These are phyloP conservation scores for Falcaria lacertinaria DNA, from an alignment of 2,888 invertebrate genomes.

Conservation along the genomic window DNA sequence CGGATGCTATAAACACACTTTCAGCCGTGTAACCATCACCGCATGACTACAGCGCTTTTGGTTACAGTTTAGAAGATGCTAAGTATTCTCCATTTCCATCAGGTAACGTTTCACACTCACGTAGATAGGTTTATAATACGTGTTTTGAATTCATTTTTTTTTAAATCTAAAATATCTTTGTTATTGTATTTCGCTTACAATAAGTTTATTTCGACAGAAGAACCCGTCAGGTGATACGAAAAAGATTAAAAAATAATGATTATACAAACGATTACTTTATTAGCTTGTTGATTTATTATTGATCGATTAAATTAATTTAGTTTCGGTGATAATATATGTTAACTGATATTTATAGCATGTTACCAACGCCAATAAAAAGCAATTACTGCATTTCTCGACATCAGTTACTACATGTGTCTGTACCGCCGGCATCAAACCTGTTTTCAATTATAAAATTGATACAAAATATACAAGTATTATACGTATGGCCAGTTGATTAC, in stretches of 20 bases:
- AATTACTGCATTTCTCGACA: constrained; percentile 1
- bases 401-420: not conserved
- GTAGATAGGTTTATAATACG: too few species aligned
- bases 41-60: constrained; percentile 40
- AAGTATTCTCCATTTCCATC: constrained; percentile 2
- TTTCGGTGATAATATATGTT: not conserved
- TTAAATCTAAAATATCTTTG: too few species aligned
- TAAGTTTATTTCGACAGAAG: too few species aligned
- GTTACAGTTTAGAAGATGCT: constrained; percentile 33
- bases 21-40: constrained; percentile 53
- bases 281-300: too few species aligned
- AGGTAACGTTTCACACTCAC: too few species aligned
- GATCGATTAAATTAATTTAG: not conserved
- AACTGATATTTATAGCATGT: not conserved
- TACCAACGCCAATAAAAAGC: not conserved
- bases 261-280: too few species aligned
- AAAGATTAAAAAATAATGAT: too few species aligned
- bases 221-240: too few species aligned
- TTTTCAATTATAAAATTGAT: constrained; percentile 1
- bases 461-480: not conserved
- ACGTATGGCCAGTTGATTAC: not conserved
- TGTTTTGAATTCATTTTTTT: too few species aligned
- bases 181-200: too few species aligned
- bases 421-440: not conserved
- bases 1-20: constrained; percentile 78